These are phyloP conservation scores for Trachymyrmex cornetzi DNA, from an alignment of 1,140 invertebrate genomes.

Conservation along the genomic window DNA sequence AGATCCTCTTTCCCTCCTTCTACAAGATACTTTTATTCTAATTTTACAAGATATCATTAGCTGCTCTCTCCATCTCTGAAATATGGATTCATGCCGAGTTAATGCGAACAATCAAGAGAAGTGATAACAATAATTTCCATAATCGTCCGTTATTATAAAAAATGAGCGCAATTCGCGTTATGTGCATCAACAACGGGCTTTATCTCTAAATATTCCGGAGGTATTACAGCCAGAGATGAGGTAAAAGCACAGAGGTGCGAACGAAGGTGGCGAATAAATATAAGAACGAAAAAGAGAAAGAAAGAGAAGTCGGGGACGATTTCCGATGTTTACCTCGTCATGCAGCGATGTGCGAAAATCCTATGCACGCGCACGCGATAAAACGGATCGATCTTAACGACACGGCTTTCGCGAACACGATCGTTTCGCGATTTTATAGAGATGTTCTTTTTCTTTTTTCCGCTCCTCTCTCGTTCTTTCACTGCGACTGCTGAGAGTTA, in stretches of 20 bases:
- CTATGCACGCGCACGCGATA: slow-evolving; percentile 42
- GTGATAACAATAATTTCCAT: slow-evolving; percentile 31
- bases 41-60: slow-evolving; percentile 3
- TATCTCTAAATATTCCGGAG: slow-evolving; percentile 41
- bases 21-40: neutral
- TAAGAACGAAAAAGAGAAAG: neutral
- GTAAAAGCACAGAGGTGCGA: slow-evolving; percentile 5
- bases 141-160: slow-evolving; percentile 18
- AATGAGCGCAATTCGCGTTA: slow-evolving; percentile 10
- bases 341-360: slow-evolving; percentile 40
- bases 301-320: neutral
- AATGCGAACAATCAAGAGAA: slow-evolving; percentile 5
- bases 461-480: neutral
- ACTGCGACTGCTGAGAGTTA: slow-evolving; percentile 10
- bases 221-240: slow-evolving; percentile 14
- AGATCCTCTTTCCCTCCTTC: neutral
- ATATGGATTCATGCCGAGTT: slow-evolving; percentile 6
- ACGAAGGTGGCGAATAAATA: slow-evolving; percentile 39
- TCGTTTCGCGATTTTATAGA: slow-evolving; percentile 32
- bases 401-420: slow-evolving; percentile 34
- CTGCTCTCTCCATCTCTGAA: neutral
- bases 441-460: neutral
- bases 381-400: slow-evolving; percentile 39
- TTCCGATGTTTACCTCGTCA: slow-evolving; percentile 11
- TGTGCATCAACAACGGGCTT: neutral